Conservation (phyloP, 2,113 vertebrate genomes). For the Arizona elegans region DNA sequence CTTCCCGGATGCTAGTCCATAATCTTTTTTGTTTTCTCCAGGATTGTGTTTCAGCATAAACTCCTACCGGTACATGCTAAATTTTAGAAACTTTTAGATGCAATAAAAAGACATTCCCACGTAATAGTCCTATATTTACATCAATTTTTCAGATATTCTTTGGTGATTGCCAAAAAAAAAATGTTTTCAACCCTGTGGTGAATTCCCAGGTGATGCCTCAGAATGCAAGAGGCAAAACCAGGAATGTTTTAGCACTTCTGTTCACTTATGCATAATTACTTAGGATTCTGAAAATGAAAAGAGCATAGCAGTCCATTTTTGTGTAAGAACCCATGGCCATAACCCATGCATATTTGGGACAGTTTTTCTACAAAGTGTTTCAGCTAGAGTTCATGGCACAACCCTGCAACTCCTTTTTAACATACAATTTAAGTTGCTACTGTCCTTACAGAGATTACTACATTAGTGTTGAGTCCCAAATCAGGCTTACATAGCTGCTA, state of each 20-base stretch:
- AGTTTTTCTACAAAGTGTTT: neutral
- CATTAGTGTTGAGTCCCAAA: neutral
- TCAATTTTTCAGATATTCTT: neutral
- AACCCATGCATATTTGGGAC: neutral
- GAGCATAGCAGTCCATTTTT: neutral
- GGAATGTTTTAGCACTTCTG: neutral
- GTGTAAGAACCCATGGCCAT: neutral
- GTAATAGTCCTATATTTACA: neutral
- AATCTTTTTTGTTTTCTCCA: neutral
- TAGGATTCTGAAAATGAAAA: neutral
- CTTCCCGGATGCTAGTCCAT: neutral
- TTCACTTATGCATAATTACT: neutral
- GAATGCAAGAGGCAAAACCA: neutral
- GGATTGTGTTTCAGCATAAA: neutral
- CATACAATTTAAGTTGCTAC: neutral
- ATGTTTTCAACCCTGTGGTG: neutral
- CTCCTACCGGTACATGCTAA: neutral
- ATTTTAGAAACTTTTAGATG: neutral
- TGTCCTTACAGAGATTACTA: neutral
- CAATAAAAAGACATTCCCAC: too few relatives aligned
- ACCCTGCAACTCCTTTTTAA: neutral
- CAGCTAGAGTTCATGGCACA: neutral
- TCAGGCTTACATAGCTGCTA: neutral
- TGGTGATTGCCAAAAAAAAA: neutral
- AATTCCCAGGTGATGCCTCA: neutral